Conservation (phyloP, 2,888 invertebrate species). For the Gymnoscelis rufifasciata region DNA sequence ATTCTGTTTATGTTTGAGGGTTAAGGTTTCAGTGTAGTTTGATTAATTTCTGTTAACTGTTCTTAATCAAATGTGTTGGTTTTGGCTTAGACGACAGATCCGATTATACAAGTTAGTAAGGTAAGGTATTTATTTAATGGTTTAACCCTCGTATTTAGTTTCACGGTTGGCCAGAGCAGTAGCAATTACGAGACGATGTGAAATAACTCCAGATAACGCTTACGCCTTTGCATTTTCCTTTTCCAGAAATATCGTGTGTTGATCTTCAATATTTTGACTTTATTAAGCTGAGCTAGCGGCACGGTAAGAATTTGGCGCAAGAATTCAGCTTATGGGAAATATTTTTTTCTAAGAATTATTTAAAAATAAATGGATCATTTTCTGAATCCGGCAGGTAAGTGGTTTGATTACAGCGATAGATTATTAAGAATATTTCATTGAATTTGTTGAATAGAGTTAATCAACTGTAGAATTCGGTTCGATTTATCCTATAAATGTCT, state of each 20-base stretch:
- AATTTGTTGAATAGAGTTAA: constrained; percentile 15
- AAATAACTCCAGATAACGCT: no score
- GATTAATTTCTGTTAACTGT: neutral
- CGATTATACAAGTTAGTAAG: no score
- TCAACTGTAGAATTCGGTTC: constrained; percentile 12
- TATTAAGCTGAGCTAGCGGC: neutral
- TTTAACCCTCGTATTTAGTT: no score
- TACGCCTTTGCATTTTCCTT: no score
- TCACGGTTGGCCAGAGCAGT: no score
- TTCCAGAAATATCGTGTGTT: no score
- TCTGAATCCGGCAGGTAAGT: constrained; percentile 2
- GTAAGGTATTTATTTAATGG: no score
- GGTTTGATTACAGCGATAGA: constrained; percentile 11
- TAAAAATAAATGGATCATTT: constrained; percentile 4
- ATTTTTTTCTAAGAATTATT: neutral
- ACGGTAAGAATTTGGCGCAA: neutral
- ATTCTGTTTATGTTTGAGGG: neutral
- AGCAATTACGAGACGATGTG: no score
- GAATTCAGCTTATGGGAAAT: neutral
- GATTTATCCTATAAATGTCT: constrained; percentile 5
- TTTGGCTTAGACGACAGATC: neutral
- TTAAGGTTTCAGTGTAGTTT: neutral
- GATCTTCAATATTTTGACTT: no score
- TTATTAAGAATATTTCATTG: constrained; percentile 11
- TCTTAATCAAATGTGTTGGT: neutral